These are phyloP conservation scores for Eospalax fontanierii DNA, from an alignment of 2,797 vertebrate species.

Conservation along the genomic window DNA sequence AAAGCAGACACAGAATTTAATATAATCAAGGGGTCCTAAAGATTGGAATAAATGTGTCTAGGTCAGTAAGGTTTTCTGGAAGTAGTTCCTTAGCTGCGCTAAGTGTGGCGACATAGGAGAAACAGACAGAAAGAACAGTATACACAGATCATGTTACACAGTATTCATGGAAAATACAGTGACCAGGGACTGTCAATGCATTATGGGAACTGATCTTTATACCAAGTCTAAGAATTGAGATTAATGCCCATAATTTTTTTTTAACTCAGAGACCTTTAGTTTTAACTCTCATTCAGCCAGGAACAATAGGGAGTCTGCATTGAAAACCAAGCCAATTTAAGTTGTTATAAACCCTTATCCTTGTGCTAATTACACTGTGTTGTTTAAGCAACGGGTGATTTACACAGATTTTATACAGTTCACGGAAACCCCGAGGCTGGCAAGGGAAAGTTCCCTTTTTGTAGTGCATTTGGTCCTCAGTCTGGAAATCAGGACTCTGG, in stretches of 20 bases:
- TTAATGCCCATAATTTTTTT: not conserved
- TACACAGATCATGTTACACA: not conserved
- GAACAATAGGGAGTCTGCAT: not conserved
- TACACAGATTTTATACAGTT: not conserved
- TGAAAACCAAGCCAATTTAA: slow-evolving; percentile 8
- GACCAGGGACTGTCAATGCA: not conserved
- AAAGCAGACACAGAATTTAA: not conserved
- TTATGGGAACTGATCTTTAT: slow-evolving; percentile 6
- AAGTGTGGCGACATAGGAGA: not conserved
- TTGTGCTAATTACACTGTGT: not conserved
- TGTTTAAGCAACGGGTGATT: not conserved
- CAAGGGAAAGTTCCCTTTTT: not conserved
- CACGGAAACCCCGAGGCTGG: not conserved
- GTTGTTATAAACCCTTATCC: not conserved
- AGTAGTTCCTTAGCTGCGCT: not conserved
- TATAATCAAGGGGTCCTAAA: no score
- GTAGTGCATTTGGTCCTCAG: not conserved
- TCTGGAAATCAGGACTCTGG: not conserved
- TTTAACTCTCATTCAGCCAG: not conserved
- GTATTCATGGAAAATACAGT: not conserved
- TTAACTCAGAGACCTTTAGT: not conserved
- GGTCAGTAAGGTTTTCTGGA: not conserved
- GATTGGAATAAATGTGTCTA: not conserved
- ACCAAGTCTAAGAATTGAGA: not conserved
- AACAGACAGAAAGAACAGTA: not conserved